phyloP scores from a whole-genome alignment of 2,888 invertebrate species.

The Diadegma fenestrale region DNA sequence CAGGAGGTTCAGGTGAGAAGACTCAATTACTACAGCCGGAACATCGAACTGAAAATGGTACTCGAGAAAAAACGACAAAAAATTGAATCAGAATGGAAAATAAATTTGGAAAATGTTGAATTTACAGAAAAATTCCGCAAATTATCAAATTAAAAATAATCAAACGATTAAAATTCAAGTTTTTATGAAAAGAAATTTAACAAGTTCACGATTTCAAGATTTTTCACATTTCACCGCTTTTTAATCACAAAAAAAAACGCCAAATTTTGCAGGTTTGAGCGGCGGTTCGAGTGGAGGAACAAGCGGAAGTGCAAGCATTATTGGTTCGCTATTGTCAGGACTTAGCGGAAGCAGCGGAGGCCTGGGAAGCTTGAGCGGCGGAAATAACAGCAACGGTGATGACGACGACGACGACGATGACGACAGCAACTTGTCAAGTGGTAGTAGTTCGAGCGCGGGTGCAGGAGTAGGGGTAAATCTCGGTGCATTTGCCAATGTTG shows the following conservation, averaged over 20 bases:
- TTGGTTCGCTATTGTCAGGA: constrained; percentile 70
- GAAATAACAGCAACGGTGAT: constrained; percentile 53
- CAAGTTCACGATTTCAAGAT: not conserved
- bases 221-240: not conserved
- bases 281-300: constrained; percentile 68
- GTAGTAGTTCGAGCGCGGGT: constrained; percentile 61
- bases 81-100: not conserved
- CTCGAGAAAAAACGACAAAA: not conserved
- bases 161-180: not conserved
- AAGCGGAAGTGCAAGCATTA: constrained; percentile 70
- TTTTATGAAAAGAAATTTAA: not conserved
- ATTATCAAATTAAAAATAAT: not conserved
- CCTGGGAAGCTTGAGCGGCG: constrained; percentile 63
- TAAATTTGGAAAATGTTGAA: not conserved
- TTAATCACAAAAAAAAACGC: not conserved
- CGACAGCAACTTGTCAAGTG: constrained; percentile 54
- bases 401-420: constrained; percentile 59
- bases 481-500: constrained; percentile 78
- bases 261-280: constrained; percentile 36
- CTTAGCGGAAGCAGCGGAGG: constrained; percentile 74
- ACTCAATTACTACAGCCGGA: constrained; percentile 41
- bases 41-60: constrained; percentile 60
- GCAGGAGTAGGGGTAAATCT: constrained; percentile 75
- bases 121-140: not conserved
- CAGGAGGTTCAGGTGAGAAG: constrained; percentile 84